Evolutionary conservation across 2,113 vertebrate genomes (phyloP), one percentile per base, ranked within the genome.

Genomic region (Theristicus caerulescens): DNA sequence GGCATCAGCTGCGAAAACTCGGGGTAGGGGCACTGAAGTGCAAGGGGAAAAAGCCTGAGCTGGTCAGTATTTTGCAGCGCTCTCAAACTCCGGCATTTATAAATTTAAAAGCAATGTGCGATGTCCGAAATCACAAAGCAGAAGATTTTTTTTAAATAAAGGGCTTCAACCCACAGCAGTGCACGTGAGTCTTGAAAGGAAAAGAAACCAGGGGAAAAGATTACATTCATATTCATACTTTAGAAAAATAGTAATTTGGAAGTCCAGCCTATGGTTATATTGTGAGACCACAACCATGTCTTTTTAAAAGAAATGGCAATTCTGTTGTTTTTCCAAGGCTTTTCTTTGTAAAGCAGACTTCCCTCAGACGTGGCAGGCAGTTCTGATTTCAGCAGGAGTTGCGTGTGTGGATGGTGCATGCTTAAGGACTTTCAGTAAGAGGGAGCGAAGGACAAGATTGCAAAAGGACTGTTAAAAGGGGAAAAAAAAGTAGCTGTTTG

Each of bases 11-110:
- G 59, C 0, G 9, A 17, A 44, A 82, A 8, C 26, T 71, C 7
- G 2, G 44, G 6, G 0, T 22, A 1, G 1, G 2, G 55, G 25
- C 55, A 4, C 21, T 4, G 14, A 21, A 38, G 21, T 8, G 71
- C 13, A n/a, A 55, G 34, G 14, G 40, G 52, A 11, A 66, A 44
- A 66, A 14, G 15, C 32, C 31, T 3, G 10, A 61, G 32, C 8
- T 11, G 29, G 4, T 32, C 42, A 4, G 18, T 26, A 1, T 19
- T 73, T 27, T 58, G 34, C 59, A 62, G 72, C 32, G 61, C 61
- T 38, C 16, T 42, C 4, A 21, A 42, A 25, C 31, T 69, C 14
- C 32, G 54, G 17, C 13, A 42, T 51, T 42, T 47, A 51, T 38
- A 20, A 40, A 51, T 18, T 7, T 21, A 51, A 59, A 44, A 57